These are phyloP conservation scores for Thaumatotibia leucotreta DNA, from an alignment of 1,140 invertebrate species.

Conservation along the genomic window DNA sequence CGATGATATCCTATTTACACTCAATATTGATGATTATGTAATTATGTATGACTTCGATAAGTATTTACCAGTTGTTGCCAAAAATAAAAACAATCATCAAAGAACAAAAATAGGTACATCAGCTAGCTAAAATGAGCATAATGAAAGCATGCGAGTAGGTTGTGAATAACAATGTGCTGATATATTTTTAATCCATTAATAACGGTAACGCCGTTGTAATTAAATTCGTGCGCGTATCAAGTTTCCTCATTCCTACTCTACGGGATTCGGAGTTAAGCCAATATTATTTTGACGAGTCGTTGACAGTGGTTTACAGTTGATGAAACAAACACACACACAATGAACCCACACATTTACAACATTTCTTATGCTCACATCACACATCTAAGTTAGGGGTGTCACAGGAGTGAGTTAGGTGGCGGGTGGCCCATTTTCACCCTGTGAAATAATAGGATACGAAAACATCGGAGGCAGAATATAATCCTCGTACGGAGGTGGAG, in stretches of 20 bases:
- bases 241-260: conserved; percentile 42
- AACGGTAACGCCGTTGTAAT: conserved; percentile 40
- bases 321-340: conserved; percentile 50
- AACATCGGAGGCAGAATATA: conserved; percentile 74
- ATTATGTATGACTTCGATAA: no score
- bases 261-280: conserved; percentile 54
- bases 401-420: conserved; percentile 58
- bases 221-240: conserved; percentile 52
- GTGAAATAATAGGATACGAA: conserved; percentile 76
- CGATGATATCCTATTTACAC: no score
- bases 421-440: conserved; percentile 75
- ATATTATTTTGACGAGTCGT: conserved; percentile 72
- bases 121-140: not conserved
- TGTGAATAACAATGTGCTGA: not conserved
- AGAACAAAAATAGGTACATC: not conserved
- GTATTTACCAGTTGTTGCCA: not conserved
- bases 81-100: not conserved
- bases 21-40: no score
- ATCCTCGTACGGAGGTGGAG: conserved; percentile 71
- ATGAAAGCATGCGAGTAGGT: not conserved
- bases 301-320: conserved; percentile 68
- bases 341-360: conserved; percentile 32
- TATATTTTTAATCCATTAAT: conserved; percentile 25
- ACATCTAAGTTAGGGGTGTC: conserved; percentile 34
- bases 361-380: conserved; percentile 28